Evolutionary conservation across 2,797 vertebrate genomes (phyloP), one percentile per base, ranked within the genome.

Genomic region (Anableps anableps): DNA sequence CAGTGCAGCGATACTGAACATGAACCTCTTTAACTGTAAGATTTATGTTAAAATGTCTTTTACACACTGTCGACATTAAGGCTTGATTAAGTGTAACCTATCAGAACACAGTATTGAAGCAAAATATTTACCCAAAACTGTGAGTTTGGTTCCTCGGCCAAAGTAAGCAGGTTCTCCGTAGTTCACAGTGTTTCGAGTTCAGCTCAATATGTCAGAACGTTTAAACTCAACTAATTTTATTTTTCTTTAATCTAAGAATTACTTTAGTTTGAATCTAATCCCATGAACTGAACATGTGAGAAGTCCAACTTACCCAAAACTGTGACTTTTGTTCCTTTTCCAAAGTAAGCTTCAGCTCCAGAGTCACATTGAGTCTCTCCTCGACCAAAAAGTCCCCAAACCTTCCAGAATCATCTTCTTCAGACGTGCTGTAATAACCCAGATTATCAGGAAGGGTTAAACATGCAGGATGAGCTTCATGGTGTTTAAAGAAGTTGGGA

Each of bases 301-400:
- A 70, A 43, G 41, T 74, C 6, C 2, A 11, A 91, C 92, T 93
- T 89, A 94, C 92, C 94, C 23, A 91, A 71, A 84, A 93, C 89
- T 7, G 68, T 71, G 26, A 71, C 41, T 71, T 45, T 94, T 26
- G 93, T 94, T 82, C 94, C 94, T 64, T 76, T 70, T 13, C 94
- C 93, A 21, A 94, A 94, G 89, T 84, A 91, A 72, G 88, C 89
- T 55, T 77, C 76, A 53, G 17, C 58, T 68, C 76, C 76, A 77
- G 62, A 41, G 76, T 77, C 76, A 77, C 62, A 70, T 14, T 77
- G 76, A 75, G 62, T 38, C 14, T 47, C 64, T 84, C 86, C 89
- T 81, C 34, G 34, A 60, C 83, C 71, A 47, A 92, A 93, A 95
- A 95, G 72, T 75, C 53, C 45, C 5, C 50, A 36, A 85, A 81